Evolutionary conservation across 1,140 invertebrate species (phyloP).

Genomic region (Thereuonema tuberculata): DNA sequence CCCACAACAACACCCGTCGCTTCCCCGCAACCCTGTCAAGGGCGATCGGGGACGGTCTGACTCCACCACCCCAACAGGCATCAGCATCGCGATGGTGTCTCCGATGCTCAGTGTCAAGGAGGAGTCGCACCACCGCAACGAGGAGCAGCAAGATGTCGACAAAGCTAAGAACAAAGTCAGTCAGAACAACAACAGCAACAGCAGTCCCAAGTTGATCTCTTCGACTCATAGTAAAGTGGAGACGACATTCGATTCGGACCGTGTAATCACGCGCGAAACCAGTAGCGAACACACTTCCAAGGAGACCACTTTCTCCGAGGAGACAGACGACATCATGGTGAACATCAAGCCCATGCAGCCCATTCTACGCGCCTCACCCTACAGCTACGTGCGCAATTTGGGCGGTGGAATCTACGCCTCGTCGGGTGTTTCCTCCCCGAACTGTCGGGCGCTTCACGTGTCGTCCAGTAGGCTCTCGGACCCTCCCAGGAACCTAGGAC

Average conservation of each 20-base stretch:
- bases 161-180: too few relatives aligned
- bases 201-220: conserved; percentile 17
- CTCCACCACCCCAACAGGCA: conserved; percentile 21
- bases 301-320: conserved; percentile 36
- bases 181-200: too few relatives aligned
- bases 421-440: conserved; percentile 11
- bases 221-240: conserved; percentile 31
- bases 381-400: conserved; percentile 46
- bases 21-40: background rate
- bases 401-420: conserved; percentile 17
- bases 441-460: too few relatives aligned
- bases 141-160: conserved; percentile 4
- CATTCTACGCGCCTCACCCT: conserved; percentile 43
- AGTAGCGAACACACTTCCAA: conserved; percentile 23
- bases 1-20: background rate
- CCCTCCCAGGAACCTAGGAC: background rate
- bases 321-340: conserved; percentile 62
- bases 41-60: background rate
- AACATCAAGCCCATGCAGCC: conserved; percentile 87
- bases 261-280: conserved; percentile 27
- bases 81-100: conserved; percentile 54
- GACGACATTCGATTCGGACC: conserved; percentile 29
- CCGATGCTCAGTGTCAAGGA: too few relatives aligned
- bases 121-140: too few relatives aligned
- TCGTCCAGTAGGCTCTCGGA: conserved; percentile 2